Evolutionary conservation across 2,797 vertebrate genomes (phyloP).

Genomic region (Protosalanx chinensis): DNA sequence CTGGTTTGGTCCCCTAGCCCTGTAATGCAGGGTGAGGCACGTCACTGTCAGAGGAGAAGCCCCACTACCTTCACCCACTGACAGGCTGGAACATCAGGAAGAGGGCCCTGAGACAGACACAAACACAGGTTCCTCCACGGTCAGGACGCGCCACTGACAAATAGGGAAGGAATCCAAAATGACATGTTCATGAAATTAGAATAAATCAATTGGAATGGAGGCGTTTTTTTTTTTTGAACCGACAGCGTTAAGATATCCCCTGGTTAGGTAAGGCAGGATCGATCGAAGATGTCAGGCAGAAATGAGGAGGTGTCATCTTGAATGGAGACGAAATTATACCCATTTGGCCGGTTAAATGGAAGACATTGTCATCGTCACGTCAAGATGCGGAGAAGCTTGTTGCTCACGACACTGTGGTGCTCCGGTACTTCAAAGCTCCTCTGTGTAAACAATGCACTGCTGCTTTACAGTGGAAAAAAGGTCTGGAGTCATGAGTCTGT

Average conservation of each 20-base stretch:
- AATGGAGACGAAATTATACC: neutral
- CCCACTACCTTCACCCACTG: neutral
- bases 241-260: neutral
- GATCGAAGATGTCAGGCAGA: neutral
- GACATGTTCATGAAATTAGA: neutral
- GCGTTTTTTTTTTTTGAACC: neutral
- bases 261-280: neutral
- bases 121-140: neutral
- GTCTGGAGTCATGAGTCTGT: neutral
- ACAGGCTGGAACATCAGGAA: neutral
- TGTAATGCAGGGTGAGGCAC: neutral
- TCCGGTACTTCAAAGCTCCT: too few relatives aligned
- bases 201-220: neutral
- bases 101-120: neutral
- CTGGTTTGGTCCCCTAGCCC: too few relatives aligned
- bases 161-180: neutral
- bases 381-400: neutral
- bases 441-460: too few relatives aligned
- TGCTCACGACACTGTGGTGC: too few relatives aligned
- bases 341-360: neutral
- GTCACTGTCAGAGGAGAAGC: neutral
- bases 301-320: neutral
- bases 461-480: too few relatives aligned
- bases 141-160: neutral
- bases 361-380: neutral